These are phyloP conservation scores for Propithecus coquereli DNA, from an alignment of 2,113 vertebrate genomes.

Conservation along the genomic window DNA sequence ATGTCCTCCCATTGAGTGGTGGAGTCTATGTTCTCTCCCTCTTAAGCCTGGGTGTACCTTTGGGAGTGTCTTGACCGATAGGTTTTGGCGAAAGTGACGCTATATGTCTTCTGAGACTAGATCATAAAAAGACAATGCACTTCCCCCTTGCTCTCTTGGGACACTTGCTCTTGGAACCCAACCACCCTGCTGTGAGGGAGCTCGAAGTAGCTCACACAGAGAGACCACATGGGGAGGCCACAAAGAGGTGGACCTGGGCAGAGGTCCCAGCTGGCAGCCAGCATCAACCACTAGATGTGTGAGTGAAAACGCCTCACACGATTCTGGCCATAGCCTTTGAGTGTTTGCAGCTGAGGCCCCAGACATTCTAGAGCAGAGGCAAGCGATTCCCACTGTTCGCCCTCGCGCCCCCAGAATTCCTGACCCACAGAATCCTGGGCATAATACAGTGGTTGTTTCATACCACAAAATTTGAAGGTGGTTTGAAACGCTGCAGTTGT, in stretches of 20 bases:
- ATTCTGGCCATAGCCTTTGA: background rate
- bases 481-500: background rate
- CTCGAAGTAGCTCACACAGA: background rate
- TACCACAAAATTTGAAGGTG: background rate
- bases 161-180: background rate
- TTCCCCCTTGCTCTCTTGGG: background rate
- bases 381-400: background rate
- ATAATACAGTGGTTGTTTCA: background rate
- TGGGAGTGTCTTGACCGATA: background rate
- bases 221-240: background rate
- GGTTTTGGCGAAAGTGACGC: background rate
- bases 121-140: background rate
- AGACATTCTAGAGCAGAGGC: background rate
- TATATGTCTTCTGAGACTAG: background rate
- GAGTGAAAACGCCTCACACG: background rate
- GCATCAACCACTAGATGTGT: background rate
- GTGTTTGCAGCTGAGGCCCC: background rate
- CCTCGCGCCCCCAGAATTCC: background rate
- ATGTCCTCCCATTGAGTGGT: background rate
- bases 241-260: background rate
- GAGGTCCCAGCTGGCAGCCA: background rate
- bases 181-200: background rate
- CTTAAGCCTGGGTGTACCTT: background rate
- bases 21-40: background rate
- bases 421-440: background rate